Conservation (phyloP, 1,140 invertebrate species). For the Plectrocnemia conspersa region DNA sequence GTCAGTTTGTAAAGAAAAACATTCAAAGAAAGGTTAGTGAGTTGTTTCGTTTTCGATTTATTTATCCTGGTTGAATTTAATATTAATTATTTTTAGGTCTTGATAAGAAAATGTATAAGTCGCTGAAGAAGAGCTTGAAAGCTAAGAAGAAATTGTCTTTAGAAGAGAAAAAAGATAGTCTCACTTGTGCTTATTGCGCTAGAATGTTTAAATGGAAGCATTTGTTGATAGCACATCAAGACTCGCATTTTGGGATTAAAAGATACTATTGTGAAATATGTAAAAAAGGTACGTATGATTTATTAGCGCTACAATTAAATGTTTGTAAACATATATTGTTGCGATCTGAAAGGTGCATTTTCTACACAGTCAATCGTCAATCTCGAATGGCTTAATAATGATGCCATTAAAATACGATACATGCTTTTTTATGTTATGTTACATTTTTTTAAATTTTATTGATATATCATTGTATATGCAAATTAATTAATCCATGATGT, state of each 20-base stretch:
- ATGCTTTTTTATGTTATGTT: too few relatives aligned
- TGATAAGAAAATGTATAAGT: too few relatives aligned
- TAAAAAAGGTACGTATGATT: slow-evolving; percentile 28
- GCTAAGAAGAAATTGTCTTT: not conserved
- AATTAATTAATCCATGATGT: too few relatives aligned
- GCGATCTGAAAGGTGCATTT: too few relatives aligned
- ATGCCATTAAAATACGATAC: too few relatives aligned
- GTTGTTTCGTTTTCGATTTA: not conserved
- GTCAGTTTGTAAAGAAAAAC: not conserved
- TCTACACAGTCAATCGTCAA: too few relatives aligned
- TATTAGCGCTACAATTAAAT: too few relatives aligned
- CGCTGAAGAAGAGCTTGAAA: too few relatives aligned
- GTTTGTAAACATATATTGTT: slow-evolving; percentile 5
- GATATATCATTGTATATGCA: too few relatives aligned
- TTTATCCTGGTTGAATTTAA: not conserved
- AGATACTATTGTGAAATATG: slow-evolving; percentile 34
- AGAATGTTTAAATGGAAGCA: slow-evolving; percentile 29
- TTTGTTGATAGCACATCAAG: slow-evolving; percentile 27
- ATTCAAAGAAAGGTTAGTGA: not conserved
- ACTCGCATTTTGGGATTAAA: slow-evolving; percentile 33
- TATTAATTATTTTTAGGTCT: not conserved
- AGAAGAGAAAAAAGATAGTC: slow-evolving; percentile 7
- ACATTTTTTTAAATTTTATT: too few relatives aligned
- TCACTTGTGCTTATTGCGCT: slow-evolving; percentile 25
- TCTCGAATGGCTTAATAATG: too few relatives aligned